Evolutionary conservation across 2,888 invertebrate genomes (phyloP).

Genomic region (Panzeria rudis): DNA sequence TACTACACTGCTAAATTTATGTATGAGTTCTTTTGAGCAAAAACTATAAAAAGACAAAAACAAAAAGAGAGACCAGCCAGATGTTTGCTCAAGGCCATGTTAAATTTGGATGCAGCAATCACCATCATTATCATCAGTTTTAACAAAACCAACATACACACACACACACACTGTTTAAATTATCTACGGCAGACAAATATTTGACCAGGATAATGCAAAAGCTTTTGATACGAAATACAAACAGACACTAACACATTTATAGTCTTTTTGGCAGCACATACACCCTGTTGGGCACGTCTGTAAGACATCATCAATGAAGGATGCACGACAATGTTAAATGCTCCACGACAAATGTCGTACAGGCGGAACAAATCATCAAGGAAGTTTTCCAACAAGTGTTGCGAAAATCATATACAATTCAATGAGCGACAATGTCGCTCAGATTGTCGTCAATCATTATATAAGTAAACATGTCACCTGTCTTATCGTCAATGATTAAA

Average conservation of each 20-base stretch:
- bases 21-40: constrained; percentile 11
- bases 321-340: too few species aligned
- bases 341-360: too few species aligned
- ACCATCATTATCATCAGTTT: constrained; percentile 28
- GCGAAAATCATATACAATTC: too few species aligned
- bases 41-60: not conserved
- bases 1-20: constrained; percentile 58
- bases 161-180: constrained; percentile 30
- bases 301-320: too few species aligned
- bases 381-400: too few species aligned
- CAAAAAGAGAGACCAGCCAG: constrained; percentile 39
- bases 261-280: not conserved
- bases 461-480: too few species aligned
- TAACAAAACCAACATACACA: constrained; percentile 29
- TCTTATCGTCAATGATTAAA: too few species aligned
- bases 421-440: too few species aligned
- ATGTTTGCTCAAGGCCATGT: constrained; percentile 69
- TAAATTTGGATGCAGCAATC: constrained; percentile 60
- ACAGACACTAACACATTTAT: constrained; percentile 23
- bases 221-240: constrained; percentile 36
- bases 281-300: not conserved
- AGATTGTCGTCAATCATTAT: too few species aligned
- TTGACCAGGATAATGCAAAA: constrained; percentile 69
- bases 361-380: too few species aligned
- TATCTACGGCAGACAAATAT: constrained; percentile 69